Evolutionary conservation across 2,888 invertebrate genomes (phyloP), one percentile per base, ranked within the genome.

Genomic region (Caenorhabditis wallacei): DNA sequence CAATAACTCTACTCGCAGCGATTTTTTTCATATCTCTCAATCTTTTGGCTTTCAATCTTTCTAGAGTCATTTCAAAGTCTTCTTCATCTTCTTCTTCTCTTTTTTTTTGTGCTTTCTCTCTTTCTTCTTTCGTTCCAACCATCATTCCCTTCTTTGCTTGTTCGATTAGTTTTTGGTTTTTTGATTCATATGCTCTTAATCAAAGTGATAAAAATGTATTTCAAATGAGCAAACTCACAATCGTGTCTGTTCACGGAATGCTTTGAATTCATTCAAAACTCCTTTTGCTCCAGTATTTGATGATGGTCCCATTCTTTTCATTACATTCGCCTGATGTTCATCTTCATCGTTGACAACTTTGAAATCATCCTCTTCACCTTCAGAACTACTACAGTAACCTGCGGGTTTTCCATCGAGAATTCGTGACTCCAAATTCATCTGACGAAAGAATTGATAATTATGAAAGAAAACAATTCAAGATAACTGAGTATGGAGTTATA

Each of bases 321-420:
- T 85, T 11, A 86, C 84, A 68, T 87, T 87, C 10, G 84, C 85
- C 61, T 87, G 85, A 69, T 87, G 87, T 18, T 82, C 75, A 57
- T 87, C 87, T 4, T 86, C 87, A 59, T 87, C 86, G 40, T 85
- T 86, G 1, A 80, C 85, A 20, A 85, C 87, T 53, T 82, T 82
- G 74, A 85, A 87, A 46, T 82, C 84, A n/a, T 84, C 86, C 10
- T 85, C 87, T 72, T 91, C 91, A n/a, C 88, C 90, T 26, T 91
- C 91, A 7, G 91, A 91, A 61, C 88, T 88, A 63, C 90, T 90
- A 79, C 91, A 91, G 82, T 91, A 91, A 10, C 91, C 91, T 0
- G 88, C 91, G 37, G 78, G 84, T 59, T 88, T 88, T 2, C 90
- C 91, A 64, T 91, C 90, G 20, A 91, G 81, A 57, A 90, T 78